Evolutionary conservation across 2,888 invertebrate genomes (phyloP).

Genomic region (Mycogona germanica): DNA sequence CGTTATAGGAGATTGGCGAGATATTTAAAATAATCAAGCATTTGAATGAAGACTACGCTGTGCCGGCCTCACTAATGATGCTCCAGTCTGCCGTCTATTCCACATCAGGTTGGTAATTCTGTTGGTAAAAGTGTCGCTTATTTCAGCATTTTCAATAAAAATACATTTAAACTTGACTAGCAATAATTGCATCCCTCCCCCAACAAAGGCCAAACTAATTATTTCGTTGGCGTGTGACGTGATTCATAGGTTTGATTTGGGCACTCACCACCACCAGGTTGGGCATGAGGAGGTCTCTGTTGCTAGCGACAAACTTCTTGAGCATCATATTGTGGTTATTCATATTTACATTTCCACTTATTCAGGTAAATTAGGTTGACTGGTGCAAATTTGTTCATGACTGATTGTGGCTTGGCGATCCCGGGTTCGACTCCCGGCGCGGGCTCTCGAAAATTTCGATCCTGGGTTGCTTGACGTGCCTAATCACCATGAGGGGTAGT

Average conservation of each 20-base stretch:
- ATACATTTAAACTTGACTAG: no score
- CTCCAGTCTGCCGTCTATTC: slow-evolving; percentile 39
- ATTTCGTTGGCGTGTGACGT: no score
- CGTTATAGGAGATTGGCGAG: slow-evolving; percentile 56
- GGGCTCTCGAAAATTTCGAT: no score
- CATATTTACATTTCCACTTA: slow-evolving; percentile 52
- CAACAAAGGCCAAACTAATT: no score
- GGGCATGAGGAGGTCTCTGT: slow-evolving; percentile 2
- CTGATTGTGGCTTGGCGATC: no score
- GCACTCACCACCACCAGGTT: slow-evolving; percentile 1
- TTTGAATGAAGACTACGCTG: slow-evolving; percentile 59
- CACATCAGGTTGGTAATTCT: slow-evolving; percentile 44
- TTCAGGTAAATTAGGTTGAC: no score
- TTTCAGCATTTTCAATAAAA: background rate
- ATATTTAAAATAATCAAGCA: slow-evolving; percentile 63
- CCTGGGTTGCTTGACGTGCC: no score
- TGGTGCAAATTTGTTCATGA: no score
- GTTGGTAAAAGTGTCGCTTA: background rate
- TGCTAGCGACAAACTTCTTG: slow-evolving; percentile 12
- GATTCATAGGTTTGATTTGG: slow-evolving; percentile 5
- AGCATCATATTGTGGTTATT: slow-evolving; percentile 44
- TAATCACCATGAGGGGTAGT: no score
- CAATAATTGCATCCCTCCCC: background rate
- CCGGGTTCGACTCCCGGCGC: no score
- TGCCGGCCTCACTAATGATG: slow-evolving; percentile 62